Conservation (phyloP, 35 echinoderm and acorn worm species). For the Apostichopus californicus region DNA sequence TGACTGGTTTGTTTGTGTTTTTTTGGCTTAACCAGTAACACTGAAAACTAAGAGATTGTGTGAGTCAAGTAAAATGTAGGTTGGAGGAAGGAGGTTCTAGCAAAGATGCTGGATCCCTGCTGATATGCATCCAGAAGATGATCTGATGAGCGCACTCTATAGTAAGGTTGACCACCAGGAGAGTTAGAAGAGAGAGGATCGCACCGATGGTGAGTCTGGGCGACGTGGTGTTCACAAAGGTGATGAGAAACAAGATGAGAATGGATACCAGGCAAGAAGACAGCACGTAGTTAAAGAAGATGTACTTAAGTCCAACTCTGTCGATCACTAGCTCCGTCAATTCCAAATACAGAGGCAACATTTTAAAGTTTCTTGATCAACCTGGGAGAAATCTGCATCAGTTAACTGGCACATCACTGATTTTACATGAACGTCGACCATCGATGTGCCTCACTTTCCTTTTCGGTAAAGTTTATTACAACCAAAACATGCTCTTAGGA, state of each 20-base stretch:
- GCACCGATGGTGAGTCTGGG: slow-evolving; percentile 87
- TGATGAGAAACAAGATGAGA: slow-evolving; percentile 80
- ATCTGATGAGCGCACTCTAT: slow-evolving; percentile 99
- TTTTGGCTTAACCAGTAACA: no score
- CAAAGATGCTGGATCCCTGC: slow-evolving; percentile 59
- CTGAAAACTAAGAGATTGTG: neutral
- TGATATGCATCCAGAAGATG: slow-evolving; percentile 92
- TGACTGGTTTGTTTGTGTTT: no score
- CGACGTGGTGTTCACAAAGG: slow-evolving; percentile 76
- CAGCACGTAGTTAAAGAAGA: slow-evolving; percentile 91
- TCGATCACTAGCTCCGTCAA: slow-evolving; percentile 86
- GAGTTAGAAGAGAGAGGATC: slow-evolving; percentile 77
- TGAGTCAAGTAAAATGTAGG: neutral
- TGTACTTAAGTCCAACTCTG: slow-evolving; percentile 77
- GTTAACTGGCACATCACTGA: no score
- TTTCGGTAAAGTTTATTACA: no score
- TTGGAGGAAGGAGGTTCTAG: slow-evolving; percentile 3
- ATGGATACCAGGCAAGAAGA: slow-evolving; percentile 81
- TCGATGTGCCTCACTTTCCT: no score
- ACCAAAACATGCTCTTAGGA: no score
- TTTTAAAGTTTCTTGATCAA: neutral
- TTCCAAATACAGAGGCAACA: slow-evolving; percentile 67
- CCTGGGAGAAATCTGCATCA: no score
- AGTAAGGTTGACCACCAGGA: slow-evolving; percentile 80
- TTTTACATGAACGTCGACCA: no score